A percentile compares a stretch with the other conserved stretches of the same genome.
These are phyloP conservation scores for Adineta ricciae DNA, from an alignment of 2,888 invertebrate species.

Conservation along the genomic window DNA sequence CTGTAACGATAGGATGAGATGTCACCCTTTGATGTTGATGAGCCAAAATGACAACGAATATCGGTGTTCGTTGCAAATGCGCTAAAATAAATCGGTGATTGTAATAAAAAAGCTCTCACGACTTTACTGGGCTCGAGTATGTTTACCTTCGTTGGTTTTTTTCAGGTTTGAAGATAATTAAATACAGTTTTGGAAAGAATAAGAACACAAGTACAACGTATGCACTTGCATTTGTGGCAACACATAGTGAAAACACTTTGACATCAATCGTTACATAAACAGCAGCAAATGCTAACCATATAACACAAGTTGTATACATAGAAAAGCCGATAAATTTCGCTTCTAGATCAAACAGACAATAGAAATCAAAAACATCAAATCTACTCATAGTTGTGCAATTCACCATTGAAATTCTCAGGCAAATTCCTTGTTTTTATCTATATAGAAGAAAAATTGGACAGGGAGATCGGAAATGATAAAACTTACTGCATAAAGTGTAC, in stretches of 20 bases:
- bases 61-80: conserved; percentile 64
- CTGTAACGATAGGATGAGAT: background rate
- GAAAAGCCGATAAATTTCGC: conserved; percentile 71
- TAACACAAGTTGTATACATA: conserved; percentile 95
- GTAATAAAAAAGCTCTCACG: no score
- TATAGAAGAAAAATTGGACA: background rate
- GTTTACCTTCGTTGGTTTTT: conserved; percentile 62
- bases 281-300: conserved; percentile 94
- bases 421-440: conserved; percentile 64
- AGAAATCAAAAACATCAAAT: conserved; percentile 37
- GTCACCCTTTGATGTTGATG: conserved; percentile 20
- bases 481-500: conserved; percentile 83
- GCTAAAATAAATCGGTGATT: conserved; percentile 38
- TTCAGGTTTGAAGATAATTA: conserved; percentile 64
- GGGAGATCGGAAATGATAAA: no score
- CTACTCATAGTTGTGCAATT: conserved; percentile 52
- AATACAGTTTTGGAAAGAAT: conserved; percentile 67
- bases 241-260: conserved; percentile 57
- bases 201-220: conserved; percentile 64
- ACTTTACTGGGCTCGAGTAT: no score
- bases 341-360: conserved; percentile 34
- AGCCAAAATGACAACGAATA: conserved; percentile 62
- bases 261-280: conserved; percentile 76
- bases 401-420: conserved; percentile 87
- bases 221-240: conserved; percentile 65